Base-by-base conservation (phyloP, 2,888 invertebrate species). In the Drosophila hamatofila region DNA sequence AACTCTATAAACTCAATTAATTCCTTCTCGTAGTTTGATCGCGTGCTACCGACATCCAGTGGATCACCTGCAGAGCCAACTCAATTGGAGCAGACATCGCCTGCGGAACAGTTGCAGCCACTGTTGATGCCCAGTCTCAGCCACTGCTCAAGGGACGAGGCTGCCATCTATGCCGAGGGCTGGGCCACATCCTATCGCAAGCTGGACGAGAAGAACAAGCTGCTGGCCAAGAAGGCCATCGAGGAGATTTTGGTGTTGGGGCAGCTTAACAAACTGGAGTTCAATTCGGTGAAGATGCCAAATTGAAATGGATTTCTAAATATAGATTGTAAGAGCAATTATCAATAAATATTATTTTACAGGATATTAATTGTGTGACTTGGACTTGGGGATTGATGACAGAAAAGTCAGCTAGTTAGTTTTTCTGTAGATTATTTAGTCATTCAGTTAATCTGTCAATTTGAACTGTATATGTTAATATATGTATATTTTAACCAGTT, bases 121-220 rank as follows among this genome's bases (percentile, higher is more conserved):
- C 64, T 56, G 18, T 9, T 14, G 21, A 6, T 35, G 23, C 35
- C 33, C 6, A 57, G 9, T 21, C 7, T 33, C 1, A 42, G 18
- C 4, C 30, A 33, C 3, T 25, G 27, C 18, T 8, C 25, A 2
- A 61, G 71, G 1, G 78, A 79, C 21, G 78, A 79, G 49, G 78
- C 83, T 5, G 48, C 27, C 18, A 70, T 79, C 27, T 79, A 59
- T 48, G 75, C 78, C 1, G 78, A 78, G 41, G 70, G 83, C 23
- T 78, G 78, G 78, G 80, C 78, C 3, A 49, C 52, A 12, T 79
- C 83, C 44, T 79, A 82, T 61, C 80, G 78, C 11, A 79, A 82
- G 27, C 25, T 82, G 66, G 66, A 82, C 25, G 58, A 42, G n/a
- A 52, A 12, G 8, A 80, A 82, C 23, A 74, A 30, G 23, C 61